Conservation (phyloP, 2,113 vertebrate genomes). For the Peromyscus leucopus region DNA sequence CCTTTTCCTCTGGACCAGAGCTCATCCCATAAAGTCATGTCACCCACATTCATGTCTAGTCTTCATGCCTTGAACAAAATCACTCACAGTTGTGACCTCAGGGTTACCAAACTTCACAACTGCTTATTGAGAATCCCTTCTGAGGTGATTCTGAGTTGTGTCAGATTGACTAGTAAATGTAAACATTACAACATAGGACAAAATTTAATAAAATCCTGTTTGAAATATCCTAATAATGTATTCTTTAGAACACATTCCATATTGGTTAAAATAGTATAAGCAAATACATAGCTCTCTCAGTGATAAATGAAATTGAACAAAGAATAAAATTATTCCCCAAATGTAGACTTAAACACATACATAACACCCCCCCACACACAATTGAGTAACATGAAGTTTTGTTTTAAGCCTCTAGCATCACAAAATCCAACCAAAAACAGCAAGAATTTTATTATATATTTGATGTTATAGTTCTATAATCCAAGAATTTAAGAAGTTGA, state of each 20-base stretch:
- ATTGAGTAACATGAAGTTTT: neutral
- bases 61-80: no score
- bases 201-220: neutral
- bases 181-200: no score
- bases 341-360: neutral
- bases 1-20: neutral
- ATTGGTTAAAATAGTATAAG: constrained; percentile 10
- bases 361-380: neutral
- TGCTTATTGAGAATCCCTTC: neutral
- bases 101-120: no score
- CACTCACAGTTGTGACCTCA: neutral
- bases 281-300: neutral
- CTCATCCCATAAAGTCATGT: neutral
- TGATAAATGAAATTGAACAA: neutral
- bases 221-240: neutral
- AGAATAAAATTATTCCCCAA: neutral
- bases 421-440: neutral
- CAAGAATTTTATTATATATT: neutral
- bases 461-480: neutral
- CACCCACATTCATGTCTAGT: neutral
- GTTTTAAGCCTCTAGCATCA: neutral
- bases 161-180: neutral
- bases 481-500: neutral
- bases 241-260: neutral
- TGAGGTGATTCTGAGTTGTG: neutral